Evolutionary conservation across 2,797 vertebrate species (phyloP).

Genomic region (Megaceryle alcyon): DNA sequence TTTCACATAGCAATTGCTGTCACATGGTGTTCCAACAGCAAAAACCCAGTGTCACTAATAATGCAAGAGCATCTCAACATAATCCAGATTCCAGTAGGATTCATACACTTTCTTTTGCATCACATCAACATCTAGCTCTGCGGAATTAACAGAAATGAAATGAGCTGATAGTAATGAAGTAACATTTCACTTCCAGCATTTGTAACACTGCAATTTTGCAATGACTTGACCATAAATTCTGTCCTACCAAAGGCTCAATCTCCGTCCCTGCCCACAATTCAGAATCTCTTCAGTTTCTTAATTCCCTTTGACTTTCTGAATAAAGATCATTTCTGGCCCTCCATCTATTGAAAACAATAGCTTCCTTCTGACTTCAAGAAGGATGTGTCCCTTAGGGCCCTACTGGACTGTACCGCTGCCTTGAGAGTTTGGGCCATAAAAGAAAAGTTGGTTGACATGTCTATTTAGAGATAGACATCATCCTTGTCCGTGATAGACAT

Average conservation of each 20-base stretch:
- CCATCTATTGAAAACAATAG: conserved; percentile 42
- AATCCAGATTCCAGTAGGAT: background rate
- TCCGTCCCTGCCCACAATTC: conserved; percentile 19
- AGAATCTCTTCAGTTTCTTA: conserved; percentile 34
- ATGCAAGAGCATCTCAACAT: rapidly evolving
- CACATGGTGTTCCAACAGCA: background rate
- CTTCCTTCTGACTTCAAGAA: conserved; percentile 37
- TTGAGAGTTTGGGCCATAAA: background rate
- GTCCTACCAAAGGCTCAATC: background rate
- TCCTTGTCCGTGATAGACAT: background rate
- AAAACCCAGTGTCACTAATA: background rate
- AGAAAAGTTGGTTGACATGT: conserved; percentile 20
- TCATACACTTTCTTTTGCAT: background rate
- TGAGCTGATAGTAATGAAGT: background rate
- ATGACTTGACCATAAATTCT: conserved; percentile 1
- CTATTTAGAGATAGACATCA: conserved; percentile 8
- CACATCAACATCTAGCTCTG: background rate
- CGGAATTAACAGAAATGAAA: background rate
- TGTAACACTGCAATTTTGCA: conserved; percentile 1
- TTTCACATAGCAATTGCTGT: background rate
- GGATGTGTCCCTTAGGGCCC: background rate
- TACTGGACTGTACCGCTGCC: background rate
- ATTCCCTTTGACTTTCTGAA: conserved; percentile 42
- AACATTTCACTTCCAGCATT: background rate
- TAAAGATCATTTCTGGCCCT: conserved; percentile 41